Evolutionary conservation across 1,140 invertebrate genomes (phyloP).

Genomic region (Drosophila orena): DNA sequence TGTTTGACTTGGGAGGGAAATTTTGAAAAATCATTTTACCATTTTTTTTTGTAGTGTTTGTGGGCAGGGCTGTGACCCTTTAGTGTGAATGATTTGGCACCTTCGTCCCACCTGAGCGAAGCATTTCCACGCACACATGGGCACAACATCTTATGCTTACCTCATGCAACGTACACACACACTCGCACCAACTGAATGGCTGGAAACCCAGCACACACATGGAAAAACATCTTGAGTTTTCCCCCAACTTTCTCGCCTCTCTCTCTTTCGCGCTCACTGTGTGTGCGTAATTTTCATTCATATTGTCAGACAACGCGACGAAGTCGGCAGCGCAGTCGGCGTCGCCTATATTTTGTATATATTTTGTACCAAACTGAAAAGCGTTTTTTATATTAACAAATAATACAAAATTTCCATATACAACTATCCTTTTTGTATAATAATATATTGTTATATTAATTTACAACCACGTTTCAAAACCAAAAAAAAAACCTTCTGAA

Average conservation of each 20-base stretch:
- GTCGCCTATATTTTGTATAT: conserved; percentile 3
- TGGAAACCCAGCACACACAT: conserved; percentile 35
- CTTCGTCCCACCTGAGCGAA: conserved; percentile 34
- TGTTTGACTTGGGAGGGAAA: not conserved
- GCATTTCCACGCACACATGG: conserved; percentile 34
- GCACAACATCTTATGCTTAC: conserved; percentile 67
- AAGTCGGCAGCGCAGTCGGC: conserved; percentile 25
- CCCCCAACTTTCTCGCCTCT: conserved; percentile 7
- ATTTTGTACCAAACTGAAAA: conserved; percentile 2
- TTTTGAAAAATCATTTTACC: not conserved
- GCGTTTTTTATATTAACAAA: not conserved
- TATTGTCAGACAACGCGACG: conserved; percentile 70
- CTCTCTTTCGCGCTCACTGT: conserved; percentile 24
- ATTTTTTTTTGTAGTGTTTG: not conserved
- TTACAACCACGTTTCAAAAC: no score
- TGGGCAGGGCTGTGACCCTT: no score
- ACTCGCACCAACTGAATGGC: conserved; percentile 17
- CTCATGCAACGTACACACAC: conserved; percentile 70
- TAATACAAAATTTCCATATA: no score
- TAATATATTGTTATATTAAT: not conserved
- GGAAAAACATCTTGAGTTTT: conserved; percentile 66
- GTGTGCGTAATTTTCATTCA: conserved; percentile 79
- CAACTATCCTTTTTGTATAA: not conserved
- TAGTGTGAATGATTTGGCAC: conserved; percentile 43
- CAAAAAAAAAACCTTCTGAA: no score